Evolutionary conservation across 2,113 vertebrate genomes (phyloP).

Genomic region (Dasyurus viverrinus): DNA sequence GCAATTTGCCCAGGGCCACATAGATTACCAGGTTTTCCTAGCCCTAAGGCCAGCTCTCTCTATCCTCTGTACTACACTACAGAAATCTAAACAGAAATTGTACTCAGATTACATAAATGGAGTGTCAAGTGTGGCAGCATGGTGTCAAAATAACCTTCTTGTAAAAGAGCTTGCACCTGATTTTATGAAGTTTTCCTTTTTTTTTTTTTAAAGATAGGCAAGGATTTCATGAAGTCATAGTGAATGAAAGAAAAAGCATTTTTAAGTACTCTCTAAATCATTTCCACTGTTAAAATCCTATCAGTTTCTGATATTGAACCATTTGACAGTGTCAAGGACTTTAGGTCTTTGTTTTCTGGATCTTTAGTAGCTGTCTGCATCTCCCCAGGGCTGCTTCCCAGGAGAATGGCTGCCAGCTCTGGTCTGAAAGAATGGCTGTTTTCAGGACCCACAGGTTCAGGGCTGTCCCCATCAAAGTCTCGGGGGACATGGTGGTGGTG

Average conservation of each 20-base stretch:
- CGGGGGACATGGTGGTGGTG: background rate
- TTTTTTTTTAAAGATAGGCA: background rate
- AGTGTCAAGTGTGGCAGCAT: background rate
- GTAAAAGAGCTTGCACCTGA: background rate
- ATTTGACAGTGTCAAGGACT: background rate
- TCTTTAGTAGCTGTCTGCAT: background rate
- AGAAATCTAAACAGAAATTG: background rate
- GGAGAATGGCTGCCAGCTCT: background rate
- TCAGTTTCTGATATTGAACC: background rate
- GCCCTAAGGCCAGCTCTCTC: background rate
- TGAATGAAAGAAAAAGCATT: background rate
- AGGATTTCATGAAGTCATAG: background rate
- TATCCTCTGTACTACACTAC: background rate
- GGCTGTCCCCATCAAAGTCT: background rate
- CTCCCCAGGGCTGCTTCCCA: background rate
- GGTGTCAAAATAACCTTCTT: background rate
- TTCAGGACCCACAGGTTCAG: background rate
- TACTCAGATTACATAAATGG: background rate
- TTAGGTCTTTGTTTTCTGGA: background rate
- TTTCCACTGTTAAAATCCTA: background rate
- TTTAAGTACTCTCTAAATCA: background rate
- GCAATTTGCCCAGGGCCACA: background rate
- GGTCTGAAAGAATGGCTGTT: background rate
- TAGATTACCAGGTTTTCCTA: background rate
- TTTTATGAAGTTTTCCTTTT: background rate